Evolutionary conservation across 2,113 vertebrate species (phyloP).

Genomic region (Cranoglanis bouderius): DNA sequence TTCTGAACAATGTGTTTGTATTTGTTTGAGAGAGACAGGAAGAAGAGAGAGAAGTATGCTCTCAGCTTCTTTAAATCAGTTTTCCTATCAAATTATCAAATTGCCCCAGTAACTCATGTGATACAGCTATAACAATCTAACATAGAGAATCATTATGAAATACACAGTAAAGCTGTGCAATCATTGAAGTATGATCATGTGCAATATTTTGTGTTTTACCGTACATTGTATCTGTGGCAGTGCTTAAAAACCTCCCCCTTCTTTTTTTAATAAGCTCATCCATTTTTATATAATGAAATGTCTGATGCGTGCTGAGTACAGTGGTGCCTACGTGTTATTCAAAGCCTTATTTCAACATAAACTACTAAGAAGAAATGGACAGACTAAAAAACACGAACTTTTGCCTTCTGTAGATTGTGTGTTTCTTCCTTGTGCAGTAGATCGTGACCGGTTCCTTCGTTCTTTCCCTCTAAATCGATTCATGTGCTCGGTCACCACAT

Average conservation of each 20-base stretch:
- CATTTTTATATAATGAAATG: constrained; percentile 38
- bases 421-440: constrained; percentile 20
- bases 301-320: constrained; percentile 15
- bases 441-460: constrained; percentile 33
- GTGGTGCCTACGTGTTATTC: neutral
- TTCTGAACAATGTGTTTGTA: neutral
- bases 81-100: neutral
- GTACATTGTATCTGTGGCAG: neutral
- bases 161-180: neutral
- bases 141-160: neutral
- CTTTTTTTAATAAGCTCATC: neutral
- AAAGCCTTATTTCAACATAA: constrained; percentile 33
- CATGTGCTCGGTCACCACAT: constrained; percentile 2
- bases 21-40: neutral
- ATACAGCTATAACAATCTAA: neutral
- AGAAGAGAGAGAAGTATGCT: neutral
- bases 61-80: neutral
- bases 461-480: constrained; percentile 18
- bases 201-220: neutral
- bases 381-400: constrained; percentile 7
- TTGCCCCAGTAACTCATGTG: neutral
- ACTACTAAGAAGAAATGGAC: constrained; percentile 12
- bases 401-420: constrained; percentile 1
- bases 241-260: neutral
- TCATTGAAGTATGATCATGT: neutral